Base-by-base conservation (phyloP, 2,888 invertebrate genomes). In the Cheilosia impressa region DNA sequence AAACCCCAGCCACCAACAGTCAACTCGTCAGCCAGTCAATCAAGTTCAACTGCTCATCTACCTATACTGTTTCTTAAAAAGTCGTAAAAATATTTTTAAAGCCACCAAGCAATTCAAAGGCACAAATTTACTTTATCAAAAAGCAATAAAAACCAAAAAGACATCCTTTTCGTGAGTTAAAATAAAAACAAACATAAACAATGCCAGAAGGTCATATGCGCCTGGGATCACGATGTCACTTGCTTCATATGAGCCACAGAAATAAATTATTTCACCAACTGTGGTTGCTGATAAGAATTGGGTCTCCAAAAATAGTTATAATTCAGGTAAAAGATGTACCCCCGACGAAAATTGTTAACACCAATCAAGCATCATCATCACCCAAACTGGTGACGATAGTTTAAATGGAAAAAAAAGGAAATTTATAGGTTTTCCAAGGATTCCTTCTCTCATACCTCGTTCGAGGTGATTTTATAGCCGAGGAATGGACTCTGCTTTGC, bases 211-310 rank as follows among this genome's bases (percentile, higher is more conserved):
- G 66, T 38, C 17, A 75, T 24, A 57, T 52, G 55, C 69, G 55
- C 69, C 47, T 38, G 53, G 17, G 22, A 45, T 19, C 6, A 7
- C 24, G 9, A 22, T 24, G 68, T 38, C 69, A 72, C 82, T 82
- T 72, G 78, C 68, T 83, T 55, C 73, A 83, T 78, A 41, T 53
- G 43, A 72, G 65, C 82, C 31, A 82, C 78, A 58, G 50, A 75
- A 75, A 80, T 80, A 84, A 84, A 84, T 84, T 80, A 84, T 84
- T 75, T 84, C 55, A 83, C 50, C 81, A 82, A 83, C 78, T 83
- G 83, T 83, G 83, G 83, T 68, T 53, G 47, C 75, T 84, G 80
- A 84, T 80, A 84, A 75, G 62, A 55, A n/a, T 57, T 47, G 34
- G 19, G 19, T 62, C 50, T 19, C 66, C 68, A 83, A 83, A 83